Percentiles rank a stretch among this genome's conserved stretches.
Evolutionary conservation across 1,140 invertebrate genomes (phyloP).

Genomic region (Drosophila nikananu): DNA sequence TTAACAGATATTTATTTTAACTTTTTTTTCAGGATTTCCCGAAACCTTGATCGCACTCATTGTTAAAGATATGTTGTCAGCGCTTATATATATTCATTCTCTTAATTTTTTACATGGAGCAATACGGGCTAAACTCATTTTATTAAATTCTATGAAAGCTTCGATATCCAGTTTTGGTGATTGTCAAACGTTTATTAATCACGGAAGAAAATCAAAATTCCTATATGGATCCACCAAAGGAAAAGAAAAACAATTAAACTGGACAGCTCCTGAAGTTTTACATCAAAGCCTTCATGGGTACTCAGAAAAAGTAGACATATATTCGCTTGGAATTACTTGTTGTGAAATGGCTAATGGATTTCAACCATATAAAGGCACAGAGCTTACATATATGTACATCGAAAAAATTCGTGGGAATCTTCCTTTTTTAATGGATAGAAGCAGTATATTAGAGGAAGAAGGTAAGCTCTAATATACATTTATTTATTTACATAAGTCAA

Average conservation of each 20-base stretch:
- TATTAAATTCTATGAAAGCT: constrained; percentile 85
- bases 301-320: constrained; percentile 95
- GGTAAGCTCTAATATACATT: constrained; percentile 22
- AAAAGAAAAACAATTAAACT: constrained; percentile 91
- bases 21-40: constrained; percentile 87
- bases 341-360: constrained; percentile 96
- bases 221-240: constrained; percentile 91
- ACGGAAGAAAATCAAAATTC: constrained; percentile 89
- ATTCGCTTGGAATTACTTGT: constrained; percentile 94
- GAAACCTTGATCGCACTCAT: constrained; percentile 93
- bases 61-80: constrained; percentile 91
- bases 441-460: constrained; percentile 86
- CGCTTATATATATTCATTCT: constrained; percentile 93
- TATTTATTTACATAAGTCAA: too few species aligned
- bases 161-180: constrained; percentile 91
- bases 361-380: constrained; percentile 93
- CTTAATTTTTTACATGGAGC: constrained; percentile 95
- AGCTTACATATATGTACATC: constrained; percentile 94
- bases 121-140: constrained; percentile 93
- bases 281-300: constrained; percentile 96
- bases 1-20: not conserved
- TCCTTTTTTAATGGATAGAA: constrained; percentile 91
- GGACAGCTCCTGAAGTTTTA: constrained; percentile 96
- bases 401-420: constrained; percentile 94
- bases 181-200: constrained; percentile 89